A percentile compares a stretch with the other conserved stretches of the same genome.
These are phyloP conservation scores for Rhinolophus ferrumequinum DNA, from an alignment of 2,113 vertebrate genomes.

Conservation along the genomic window DNA sequence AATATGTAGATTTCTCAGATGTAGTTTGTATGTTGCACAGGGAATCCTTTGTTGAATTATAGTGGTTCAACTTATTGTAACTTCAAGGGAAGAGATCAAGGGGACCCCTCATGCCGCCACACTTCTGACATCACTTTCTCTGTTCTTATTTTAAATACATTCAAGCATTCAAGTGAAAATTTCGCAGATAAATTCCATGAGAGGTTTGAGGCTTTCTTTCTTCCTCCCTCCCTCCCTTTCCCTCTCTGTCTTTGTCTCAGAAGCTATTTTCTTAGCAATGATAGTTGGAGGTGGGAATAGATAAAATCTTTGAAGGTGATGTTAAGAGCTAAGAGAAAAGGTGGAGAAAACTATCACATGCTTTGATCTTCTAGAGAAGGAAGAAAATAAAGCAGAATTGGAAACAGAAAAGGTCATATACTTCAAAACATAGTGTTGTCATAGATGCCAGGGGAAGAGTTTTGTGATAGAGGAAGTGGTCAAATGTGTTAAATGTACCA, in stretches of 20 bases:
- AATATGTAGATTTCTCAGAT: too few relatives aligned
- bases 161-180: conserved; percentile 9
- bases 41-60: too few relatives aligned
- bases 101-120: too few relatives aligned
- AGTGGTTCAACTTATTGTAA: too few relatives aligned
- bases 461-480: not conserved
- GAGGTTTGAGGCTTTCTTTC: not conserved
- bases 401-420: not conserved
- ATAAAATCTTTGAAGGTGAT: not conserved
- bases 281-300: not conserved
- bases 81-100: too few relatives aligned
- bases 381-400: conserved; percentile 28
- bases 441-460: not conserved
- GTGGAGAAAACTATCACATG: not conserved
- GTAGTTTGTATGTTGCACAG: too few relatives aligned
- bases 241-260: too few relatives aligned
- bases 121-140: too few relatives aligned
- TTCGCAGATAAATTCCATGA: not conserved
- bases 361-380: not conserved
- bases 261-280: not conserved
- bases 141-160: not conserved
- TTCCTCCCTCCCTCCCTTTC: too few relatives aligned
- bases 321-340: not conserved
- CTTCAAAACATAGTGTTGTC: not conserved
- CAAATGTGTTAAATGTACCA: conserved; percentile 35